phyloP scores from a whole-genome alignment of 2,888 invertebrate genomes.

The Ormyrus labotus region DNA sequence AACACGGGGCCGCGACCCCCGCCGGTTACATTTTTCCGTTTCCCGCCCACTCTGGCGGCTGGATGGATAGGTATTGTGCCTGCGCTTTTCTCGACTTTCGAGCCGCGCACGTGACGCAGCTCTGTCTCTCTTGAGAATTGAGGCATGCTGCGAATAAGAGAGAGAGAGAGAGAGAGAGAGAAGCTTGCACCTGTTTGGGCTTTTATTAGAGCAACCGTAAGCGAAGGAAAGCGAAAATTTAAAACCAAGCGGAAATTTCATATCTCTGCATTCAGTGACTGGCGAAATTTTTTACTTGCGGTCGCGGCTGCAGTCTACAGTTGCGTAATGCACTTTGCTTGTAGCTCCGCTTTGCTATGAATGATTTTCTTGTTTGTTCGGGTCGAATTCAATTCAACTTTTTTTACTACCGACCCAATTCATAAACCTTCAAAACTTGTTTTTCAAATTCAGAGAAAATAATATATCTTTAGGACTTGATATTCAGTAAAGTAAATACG shows the following conservation, averaged over 20 bases:
- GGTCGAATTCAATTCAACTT: too few species aligned
- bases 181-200: slow-evolving; percentile 41
- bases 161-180: background rate
- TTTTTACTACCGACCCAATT: too few species aligned
- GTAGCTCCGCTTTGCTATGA: too few species aligned
- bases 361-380: too few species aligned
- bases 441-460: too few species aligned
- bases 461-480: too few species aligned
- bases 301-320: too few species aligned
- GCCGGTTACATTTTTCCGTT: slow-evolving; percentile 22
- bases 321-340: too few species aligned
- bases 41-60: background rate
- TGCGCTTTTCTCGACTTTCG: slow-evolving; percentile 3
- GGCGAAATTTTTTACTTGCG: background rate
- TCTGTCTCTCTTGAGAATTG: slow-evolving; percentile 10
- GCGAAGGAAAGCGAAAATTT: background rate
- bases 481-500: too few species aligned
- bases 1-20: slow-evolving; percentile 49
- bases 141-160: background rate
- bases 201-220: slow-evolving; percentile 9
- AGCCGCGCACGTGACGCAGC: background rate
- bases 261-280: background rate
- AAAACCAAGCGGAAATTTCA: slow-evolving; percentile 4
- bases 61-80: background rate
- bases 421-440: too few species aligned